These are phyloP conservation scores for Serranochromis macrocephalus DNA, from an alignment of 2,113 vertebrate species.

Conservation along the genomic window DNA sequence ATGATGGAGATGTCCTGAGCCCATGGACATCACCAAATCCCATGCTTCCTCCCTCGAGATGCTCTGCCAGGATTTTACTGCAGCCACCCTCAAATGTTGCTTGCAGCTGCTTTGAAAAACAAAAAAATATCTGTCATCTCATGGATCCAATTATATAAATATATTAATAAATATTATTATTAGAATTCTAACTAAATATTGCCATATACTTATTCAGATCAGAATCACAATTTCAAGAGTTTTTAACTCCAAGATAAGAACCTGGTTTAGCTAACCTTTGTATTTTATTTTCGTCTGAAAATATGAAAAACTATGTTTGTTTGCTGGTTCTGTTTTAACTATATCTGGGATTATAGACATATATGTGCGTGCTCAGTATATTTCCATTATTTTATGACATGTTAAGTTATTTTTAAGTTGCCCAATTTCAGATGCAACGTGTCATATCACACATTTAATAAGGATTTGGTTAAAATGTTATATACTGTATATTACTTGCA, in stretches of 20 bases:
- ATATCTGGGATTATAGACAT: neutral
- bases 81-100: neutral
- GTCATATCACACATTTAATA: neutral
- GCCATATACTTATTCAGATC: neutral
- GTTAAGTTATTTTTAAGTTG: neutral
- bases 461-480: neutral
- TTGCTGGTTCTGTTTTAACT: neutral
- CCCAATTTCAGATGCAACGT: neutral
- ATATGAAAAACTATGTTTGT: neutral
- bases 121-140: neutral
- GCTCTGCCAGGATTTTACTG: neutral
- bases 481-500: neutral
- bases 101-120: neutral
- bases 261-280: neutral
- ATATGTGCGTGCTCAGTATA: neutral
- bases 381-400: neutral
- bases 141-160: neutral
- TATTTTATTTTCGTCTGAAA: neutral
- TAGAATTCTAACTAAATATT: neutral
- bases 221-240: neutral
- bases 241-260: neutral
- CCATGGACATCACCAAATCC: neutral
- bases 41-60: neutral
- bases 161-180: neutral
- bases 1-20: neutral